phyloP scores from a whole-genome alignment of 2,797 vertebrate species.

The Myiotriccus ornatus region DNA sequence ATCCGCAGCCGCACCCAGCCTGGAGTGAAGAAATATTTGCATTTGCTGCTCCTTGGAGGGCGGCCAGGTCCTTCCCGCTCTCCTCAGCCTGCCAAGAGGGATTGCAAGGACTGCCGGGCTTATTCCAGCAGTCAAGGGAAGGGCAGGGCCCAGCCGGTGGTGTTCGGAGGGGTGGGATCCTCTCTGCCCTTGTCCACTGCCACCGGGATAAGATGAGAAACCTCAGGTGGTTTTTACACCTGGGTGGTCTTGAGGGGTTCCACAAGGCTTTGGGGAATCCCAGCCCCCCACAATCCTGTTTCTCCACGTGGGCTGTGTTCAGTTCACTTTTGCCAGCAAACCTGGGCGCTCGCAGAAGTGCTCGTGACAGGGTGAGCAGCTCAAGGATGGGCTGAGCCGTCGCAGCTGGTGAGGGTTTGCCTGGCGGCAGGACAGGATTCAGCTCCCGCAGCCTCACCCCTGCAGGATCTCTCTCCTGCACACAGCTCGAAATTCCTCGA shows the following conservation, averaged over 20 bases:
- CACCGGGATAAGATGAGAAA: background rate
- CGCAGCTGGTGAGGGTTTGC: fast-evolving
- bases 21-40: slow-evolving; percentile 54
- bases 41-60: slow-evolving; percentile 56
- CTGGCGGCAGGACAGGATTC: background rate
- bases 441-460: background rate
- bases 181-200: background rate
- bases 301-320: fast-evolving
- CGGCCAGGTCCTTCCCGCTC: slow-evolving; percentile 21
- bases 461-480: background rate
- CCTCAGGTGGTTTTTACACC: fast-evolving
- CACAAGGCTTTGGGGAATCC: background rate
- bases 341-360: background rate
- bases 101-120: background rate
- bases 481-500: background rate
- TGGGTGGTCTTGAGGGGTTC: background rate
- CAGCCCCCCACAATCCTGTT: background rate
- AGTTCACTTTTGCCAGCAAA: background rate
- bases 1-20: background rate
- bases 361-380: fast-evolving
- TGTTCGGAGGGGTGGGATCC: fast-evolving
- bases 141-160: background rate
- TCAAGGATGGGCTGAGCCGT: background rate
- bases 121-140: slow-evolving; percentile 21
- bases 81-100: slow-evolving; percentile 2